Percentiles rank a stretch among this genome's conserved stretches.
These are phyloP conservation scores for Mallotus villosus DNA, from an alignment of 2,797 vertebrate genomes.

Conservation along the genomic window DNA sequence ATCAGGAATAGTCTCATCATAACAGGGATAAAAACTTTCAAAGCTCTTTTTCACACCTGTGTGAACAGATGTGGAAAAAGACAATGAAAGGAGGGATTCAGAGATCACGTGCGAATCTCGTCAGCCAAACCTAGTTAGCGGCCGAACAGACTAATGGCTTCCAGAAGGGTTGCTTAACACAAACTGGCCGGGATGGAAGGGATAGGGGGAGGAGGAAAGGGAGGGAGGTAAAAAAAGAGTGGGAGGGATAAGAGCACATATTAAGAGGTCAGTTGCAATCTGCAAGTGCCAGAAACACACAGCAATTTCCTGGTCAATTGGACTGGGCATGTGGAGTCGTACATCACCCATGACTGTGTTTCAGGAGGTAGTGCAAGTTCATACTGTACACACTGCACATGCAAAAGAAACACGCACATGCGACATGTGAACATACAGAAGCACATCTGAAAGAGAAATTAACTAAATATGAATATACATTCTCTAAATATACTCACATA, in stretches of 20 bases:
- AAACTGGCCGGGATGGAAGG: slow-evolving; percentile 75
- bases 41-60: slow-evolving; percentile 86
- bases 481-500: slow-evolving; percentile 28
- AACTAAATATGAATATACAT: slow-evolving; percentile 19
- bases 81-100: slow-evolving; percentile 79
- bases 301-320: slow-evolving; percentile 99
- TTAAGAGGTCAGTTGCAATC: slow-evolving; percentile 87
- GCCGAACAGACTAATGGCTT: slow-evolving; percentile 95
- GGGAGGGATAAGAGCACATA: slow-evolving; percentile 77
- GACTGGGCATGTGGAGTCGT: slow-evolving; percentile 90
- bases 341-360: slow-evolving; percentile 78
- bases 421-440: slow-evolving; percentile 2
- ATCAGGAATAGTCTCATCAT: slow-evolving; percentile 21
- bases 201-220: slow-evolving; percentile 49
- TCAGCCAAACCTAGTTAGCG: slow-evolving; percentile 78
- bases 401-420: slow-evolving; percentile 26
- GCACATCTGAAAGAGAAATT: slow-evolving; percentile 9
- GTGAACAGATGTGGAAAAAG: slow-evolving; percentile 85
- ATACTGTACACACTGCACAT: slow-evolving; percentile 33
- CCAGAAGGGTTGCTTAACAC: slow-evolving; percentile 85
- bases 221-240: slow-evolving; percentile 60
- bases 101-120: slow-evolving; percentile 92
- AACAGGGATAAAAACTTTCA: slow-evolving; percentile 15
- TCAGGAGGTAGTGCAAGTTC: slow-evolving; percentile 79
- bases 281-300: slow-evolving; percentile 81